A percentile compares a stretch with the other conserved stretches of the same genome.
Conservation (phyloP, 2,113 vertebrate genomes). For the Turnix velox region DNA sequence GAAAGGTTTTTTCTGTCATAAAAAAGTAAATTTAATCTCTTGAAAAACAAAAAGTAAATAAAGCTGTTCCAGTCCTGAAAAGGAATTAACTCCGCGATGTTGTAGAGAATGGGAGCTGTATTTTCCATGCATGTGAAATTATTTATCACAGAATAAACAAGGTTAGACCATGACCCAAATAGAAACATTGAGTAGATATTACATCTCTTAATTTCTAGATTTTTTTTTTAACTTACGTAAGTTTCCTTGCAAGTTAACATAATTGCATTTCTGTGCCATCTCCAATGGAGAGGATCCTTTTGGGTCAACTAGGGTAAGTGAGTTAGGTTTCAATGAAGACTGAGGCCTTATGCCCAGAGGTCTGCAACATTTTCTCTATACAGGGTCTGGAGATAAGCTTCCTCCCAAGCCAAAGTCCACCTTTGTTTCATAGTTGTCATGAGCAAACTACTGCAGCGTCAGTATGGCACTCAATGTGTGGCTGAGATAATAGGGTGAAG, state of each 20-base stretch:
- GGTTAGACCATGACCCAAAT: not conserved
- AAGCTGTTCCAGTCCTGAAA: not conserved
- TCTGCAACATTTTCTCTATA: not conserved
- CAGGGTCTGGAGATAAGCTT: not conserved
- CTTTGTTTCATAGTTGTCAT: not conserved
- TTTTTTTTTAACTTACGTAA: not conserved
- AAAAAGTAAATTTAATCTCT: not conserved
- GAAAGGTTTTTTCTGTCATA: not conserved
- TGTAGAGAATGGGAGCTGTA: not conserved
- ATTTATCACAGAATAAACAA: not conserved
- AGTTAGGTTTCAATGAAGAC: not conserved
- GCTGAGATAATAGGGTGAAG: not conserved
- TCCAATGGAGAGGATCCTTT: not conserved
- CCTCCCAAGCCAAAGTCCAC: not conserved
- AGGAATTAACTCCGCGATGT: not conserved
- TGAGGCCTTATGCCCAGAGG: accelerated
- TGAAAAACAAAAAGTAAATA: not conserved
- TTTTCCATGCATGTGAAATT: not conserved
- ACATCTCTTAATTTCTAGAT: not conserved
- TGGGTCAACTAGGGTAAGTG: not conserved
- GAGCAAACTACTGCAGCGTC: not conserved
- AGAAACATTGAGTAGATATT: not conserved
- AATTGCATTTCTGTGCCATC: not conserved
- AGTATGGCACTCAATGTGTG: no score
- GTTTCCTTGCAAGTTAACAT: not conserved